Evolutionary conservation across 2,113 vertebrate genomes (phyloP).

Genomic region (Crocuta crocuta): DNA sequence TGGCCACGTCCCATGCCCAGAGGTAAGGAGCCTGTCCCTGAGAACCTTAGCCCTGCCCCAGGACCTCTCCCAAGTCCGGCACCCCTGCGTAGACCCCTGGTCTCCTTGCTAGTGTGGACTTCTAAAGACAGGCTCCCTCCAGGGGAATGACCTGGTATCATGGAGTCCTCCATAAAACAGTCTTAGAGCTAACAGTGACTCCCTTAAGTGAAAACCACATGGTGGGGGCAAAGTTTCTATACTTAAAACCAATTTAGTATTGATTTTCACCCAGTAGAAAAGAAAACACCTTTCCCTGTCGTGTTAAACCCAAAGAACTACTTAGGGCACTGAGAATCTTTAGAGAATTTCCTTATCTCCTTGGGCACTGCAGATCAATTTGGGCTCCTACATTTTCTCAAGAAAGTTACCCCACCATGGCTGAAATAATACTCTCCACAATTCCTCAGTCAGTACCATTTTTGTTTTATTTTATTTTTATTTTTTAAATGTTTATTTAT

Average conservation of each 20-base stretch:
- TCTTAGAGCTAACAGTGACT: neutral
- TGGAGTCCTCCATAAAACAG: neutral
- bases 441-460: neutral
- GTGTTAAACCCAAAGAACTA: neutral
- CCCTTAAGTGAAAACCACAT: neutral
- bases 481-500: too few species aligned
- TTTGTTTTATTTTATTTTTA: neutral
- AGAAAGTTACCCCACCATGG: neutral
- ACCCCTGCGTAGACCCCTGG: neutral
- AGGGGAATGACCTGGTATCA: rapidly evolving
- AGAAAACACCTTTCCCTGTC: neutral
- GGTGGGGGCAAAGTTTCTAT: neutral
- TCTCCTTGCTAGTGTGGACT: neutral
- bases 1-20: neutral
- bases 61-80: neutral
- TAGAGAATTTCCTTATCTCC: neutral
- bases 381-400: neutral
- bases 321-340: neutral
- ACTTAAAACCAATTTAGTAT: neutral
- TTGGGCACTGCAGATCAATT: neutral
- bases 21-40: too few species aligned
- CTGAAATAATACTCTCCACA: neutral
- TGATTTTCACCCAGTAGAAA: neutral
- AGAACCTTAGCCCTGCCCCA: neutral
- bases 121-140: neutral